A percentile compares a stretch with the other conserved stretches of the same genome.
Evolutionary conservation across 2,888 invertebrate genomes (phyloP).

Genomic region (Baronia brevicornis): DNA sequence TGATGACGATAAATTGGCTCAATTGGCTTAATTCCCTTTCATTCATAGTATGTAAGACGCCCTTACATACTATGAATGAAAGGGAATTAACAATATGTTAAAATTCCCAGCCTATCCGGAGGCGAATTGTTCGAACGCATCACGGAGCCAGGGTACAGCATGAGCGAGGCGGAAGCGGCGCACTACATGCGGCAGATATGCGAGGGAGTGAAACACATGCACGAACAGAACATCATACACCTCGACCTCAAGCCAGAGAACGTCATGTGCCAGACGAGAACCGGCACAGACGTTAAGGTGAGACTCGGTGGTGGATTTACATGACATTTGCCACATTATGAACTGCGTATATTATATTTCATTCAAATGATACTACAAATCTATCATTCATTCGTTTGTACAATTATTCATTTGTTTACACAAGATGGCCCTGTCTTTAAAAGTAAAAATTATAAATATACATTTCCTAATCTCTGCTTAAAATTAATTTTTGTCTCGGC

Average conservation of each 20-base stretch:
- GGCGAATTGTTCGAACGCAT: conserved; percentile 99
- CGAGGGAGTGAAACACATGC: conserved; percentile 98
- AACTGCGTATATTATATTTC: too few species aligned
- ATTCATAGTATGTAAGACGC: too few species aligned
- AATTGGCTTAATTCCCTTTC: background rate
- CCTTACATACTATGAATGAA: too few species aligned
- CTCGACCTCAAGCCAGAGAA: conserved; percentile 98
- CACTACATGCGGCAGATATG: conserved; percentile 99
- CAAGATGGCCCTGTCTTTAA: too few species aligned
- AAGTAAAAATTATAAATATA: too few species aligned
- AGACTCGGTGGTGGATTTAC: background rate
- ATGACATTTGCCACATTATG: too few species aligned
- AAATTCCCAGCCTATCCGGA: conserved; percentile 94
- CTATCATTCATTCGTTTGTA: too few species aligned
- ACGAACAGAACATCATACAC: conserved; percentile 99
- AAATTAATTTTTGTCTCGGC: too few species aligned
- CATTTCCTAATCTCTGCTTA: too few species aligned
- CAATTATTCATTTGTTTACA: too few species aligned
- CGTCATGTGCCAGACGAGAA: conserved; percentile 98
- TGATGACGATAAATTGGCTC: conserved; percentile 1
- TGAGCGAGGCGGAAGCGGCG: conserved; percentile 99
- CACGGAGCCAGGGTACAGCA: conserved; percentile 97
- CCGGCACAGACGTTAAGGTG: conserved; percentile 93
- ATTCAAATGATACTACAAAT: too few species aligned
- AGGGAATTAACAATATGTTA: too few species aligned